Conservation (phyloP, 2,113 vertebrate genomes). For the Sinocyclocheilus anophthalmus region DNA sequence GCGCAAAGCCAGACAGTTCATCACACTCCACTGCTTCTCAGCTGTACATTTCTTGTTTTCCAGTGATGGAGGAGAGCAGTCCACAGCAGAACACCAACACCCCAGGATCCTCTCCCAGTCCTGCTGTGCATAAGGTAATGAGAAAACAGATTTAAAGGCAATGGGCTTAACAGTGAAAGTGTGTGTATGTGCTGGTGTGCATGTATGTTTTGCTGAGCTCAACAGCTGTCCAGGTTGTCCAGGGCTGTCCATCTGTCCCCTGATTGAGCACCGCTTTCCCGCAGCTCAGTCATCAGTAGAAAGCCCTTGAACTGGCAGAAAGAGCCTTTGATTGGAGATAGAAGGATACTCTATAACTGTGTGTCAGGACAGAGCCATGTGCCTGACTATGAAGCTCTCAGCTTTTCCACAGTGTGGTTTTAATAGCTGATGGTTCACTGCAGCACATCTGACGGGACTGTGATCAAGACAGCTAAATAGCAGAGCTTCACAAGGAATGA, state of each 20-base stretch:
- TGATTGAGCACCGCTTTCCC: constrained; percentile 13
- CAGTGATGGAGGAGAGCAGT: constrained; percentile 31
- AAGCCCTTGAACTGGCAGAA: constrained; percentile 36
- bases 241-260: neutral
- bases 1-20: neutral
- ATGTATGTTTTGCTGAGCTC: constrained; percentile 31
- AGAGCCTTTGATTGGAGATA: constrained; percentile 12
- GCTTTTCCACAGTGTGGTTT: neutral
- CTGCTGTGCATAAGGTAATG: constrained; percentile 41
- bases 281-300: constrained; percentile 35
- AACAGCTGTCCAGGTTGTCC: neutral
- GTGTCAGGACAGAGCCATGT: constrained; percentile 11
- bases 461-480: neutral
- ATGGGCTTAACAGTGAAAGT: neutral
- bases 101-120: neutral
- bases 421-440: constrained; percentile 15
- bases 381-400: neutral
- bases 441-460: neutral
- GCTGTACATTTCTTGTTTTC: constrained; percentile 2
- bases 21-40: neutral
- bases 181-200: neutral
- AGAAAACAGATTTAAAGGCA: constrained; percentile 10
- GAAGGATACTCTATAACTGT: constrained; percentile 13
- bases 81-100: neutral
- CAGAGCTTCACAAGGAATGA: neutral